Conservation (phyloP, 2,113 vertebrate genomes). For the Oreochromis aureus region DNA sequence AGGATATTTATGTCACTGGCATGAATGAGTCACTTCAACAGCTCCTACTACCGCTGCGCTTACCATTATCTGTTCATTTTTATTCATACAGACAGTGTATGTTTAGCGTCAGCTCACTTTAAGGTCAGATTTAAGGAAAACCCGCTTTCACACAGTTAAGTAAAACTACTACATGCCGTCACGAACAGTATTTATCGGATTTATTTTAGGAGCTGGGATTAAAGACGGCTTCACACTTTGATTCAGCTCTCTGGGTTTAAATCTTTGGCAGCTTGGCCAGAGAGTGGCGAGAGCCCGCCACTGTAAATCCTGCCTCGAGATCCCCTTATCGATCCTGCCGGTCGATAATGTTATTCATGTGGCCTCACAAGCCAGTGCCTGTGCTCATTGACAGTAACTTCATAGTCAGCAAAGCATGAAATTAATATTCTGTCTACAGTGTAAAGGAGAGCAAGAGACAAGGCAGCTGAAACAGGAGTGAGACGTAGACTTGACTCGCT, state of each 20-base stretch:
- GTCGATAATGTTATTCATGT: constrained; percentile 58
- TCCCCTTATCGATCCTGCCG: constrained; percentile 41
- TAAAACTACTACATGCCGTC: background rate
- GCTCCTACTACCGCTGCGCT: background rate
- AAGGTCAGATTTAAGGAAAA: background rate
- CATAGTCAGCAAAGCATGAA: constrained; percentile 62
- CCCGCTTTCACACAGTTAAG: background rate
- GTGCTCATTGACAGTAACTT: constrained; percentile 49
- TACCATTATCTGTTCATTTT: background rate
- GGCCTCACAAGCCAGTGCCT: constrained; percentile 16
- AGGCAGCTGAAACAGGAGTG: constrained; percentile 8
- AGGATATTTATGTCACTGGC: background rate
- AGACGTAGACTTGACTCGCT: constrained; percentile 13
- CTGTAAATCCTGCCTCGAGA: constrained; percentile 42
- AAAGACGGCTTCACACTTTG: background rate
- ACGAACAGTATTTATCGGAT: background rate
- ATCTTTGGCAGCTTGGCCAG: background rate
- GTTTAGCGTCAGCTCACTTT: background rate
- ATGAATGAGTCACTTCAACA: background rate
- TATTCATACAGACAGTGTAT: background rate
- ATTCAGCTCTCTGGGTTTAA: background rate
- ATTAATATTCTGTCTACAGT: constrained; percentile 49
- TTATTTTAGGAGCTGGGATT: background rate
- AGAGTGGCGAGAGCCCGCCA: background rate
- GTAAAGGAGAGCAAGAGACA: constrained; percentile 3